Evolutionary conservation across 2,888 invertebrate genomes (phyloP).

Genomic region (Axea sp.): DNA sequence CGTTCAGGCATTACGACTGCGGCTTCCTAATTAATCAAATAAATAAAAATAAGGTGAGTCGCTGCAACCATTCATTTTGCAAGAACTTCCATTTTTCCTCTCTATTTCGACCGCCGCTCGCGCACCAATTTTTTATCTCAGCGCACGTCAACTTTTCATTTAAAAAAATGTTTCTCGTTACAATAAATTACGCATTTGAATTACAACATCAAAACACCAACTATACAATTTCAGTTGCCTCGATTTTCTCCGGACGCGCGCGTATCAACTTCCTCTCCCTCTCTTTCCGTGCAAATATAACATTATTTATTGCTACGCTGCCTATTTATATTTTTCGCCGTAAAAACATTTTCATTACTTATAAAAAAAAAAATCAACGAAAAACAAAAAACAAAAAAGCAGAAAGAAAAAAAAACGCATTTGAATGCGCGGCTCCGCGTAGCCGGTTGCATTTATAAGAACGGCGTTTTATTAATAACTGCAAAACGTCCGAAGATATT

Average conservation of each 20-base stretch:
- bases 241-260: constrained; percentile 37
- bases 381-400: too few relatives aligned
- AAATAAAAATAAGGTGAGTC: too few relatives aligned
- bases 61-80: too few relatives aligned
- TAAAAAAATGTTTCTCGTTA: constrained; percentile 50
- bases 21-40: too few relatives aligned
- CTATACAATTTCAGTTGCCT: constrained; percentile 47
- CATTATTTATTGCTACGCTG: constrained; percentile 45
- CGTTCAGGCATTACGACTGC: too few relatives aligned
- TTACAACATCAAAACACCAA: constrained; percentile 43
- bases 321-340: constrained; percentile 36
- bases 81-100: too few relatives aligned
- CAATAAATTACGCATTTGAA: constrained; percentile 55
- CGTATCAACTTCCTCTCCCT: constrained; percentile 23
- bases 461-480: constrained; percentile 49
- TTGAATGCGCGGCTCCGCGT: constrained; percentile 18
- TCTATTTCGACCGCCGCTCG: too few relatives aligned
- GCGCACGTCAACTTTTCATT: constrained; percentile 48
- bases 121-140: constrained; percentile 33
- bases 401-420: constrained; percentile 18
- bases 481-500: constrained; percentile 45
- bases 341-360: constrained; percentile 48
- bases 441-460: constrained; percentile 13
- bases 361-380: constrained; percentile 23
- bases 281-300: constrained; percentile 13